Percentiles rank a stretch among this genome's conserved stretches.
Conservation (phyloP, 2,888 invertebrate species). For the Acronicta aceris region DNA sequence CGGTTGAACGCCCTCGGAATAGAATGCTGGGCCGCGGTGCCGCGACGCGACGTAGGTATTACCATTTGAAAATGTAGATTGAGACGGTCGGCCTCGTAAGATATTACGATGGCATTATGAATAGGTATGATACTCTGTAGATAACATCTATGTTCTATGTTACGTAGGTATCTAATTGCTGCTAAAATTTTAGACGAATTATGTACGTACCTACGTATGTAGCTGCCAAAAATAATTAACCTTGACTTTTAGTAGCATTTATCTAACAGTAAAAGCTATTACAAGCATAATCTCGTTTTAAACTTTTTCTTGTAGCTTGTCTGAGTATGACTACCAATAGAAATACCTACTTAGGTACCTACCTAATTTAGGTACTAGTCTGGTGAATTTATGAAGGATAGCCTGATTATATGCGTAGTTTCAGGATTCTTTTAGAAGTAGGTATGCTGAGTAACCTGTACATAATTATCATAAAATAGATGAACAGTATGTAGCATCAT, state of each 20-base stretch:
- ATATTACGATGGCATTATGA: conserved; percentile 36
- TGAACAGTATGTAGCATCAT: too few species aligned
- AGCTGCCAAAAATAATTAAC: conserved; percentile 57
- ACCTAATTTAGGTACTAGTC: too few species aligned
- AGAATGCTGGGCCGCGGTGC: conserved; percentile 66
- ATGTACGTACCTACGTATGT: conserved; percentile 35
- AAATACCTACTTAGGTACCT: background rate
- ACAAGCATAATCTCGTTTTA: conserved; percentile 28
- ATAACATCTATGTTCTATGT: conserved; percentile 39
- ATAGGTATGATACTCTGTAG: conserved; percentile 30
- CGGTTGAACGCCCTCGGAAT: conserved; percentile 85
- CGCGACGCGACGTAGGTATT: conserved; percentile 62
- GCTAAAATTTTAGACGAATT: conserved; percentile 38
- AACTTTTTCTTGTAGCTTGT: conserved; percentile 18
- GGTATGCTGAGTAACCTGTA: too few species aligned
- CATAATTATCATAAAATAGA: too few species aligned
- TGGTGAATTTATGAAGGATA: background rate
- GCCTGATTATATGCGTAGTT: too few species aligned
- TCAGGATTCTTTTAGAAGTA: too few species aligned
- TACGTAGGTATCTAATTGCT: conserved; percentile 50
- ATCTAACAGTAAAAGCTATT: conserved; percentile 50
- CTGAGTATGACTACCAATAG: background rate
- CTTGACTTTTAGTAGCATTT: conserved; percentile 59
- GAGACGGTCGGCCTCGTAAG: conserved; percentile 67
- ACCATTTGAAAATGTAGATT: conserved; percentile 69